Base-by-base conservation (phyloP, 2,888 invertebrate genomes). In the Syrista parreyssii region DNA sequence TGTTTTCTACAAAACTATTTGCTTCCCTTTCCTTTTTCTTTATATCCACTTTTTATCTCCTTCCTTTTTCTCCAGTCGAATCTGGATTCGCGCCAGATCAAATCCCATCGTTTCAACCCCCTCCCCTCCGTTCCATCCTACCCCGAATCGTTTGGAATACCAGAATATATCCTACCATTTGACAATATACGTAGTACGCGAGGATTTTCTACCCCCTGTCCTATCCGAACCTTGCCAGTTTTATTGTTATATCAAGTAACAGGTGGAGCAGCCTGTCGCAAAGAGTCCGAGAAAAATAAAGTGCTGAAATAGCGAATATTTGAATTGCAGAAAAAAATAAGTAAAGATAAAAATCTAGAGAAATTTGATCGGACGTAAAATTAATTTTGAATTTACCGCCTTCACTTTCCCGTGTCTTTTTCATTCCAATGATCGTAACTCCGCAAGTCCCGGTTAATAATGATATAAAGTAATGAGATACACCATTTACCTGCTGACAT, bases 361-460 rank as follows among this genome's bases (percentile, higher is more conserved):
- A 55, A 55, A 55, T 9, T 55, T 9, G 9, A 1, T 1, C 23
- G 2, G 55, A 9, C 55, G 9, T 55, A 23, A 40, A 40, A 40
- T 15, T 9, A 55, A 55, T 55, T 55, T 55, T 23, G 2, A 55
- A 55, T 23, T 23, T 55, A 2, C 23, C 55, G 9, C 23, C 2
- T 15, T 55, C 0, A 23, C 23, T 23, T 23, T 55, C 9, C 23
- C 6, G 9, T 2, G 9, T 2, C 55, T 55, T 9, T 55, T 55
- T 55, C 55, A 23, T 55, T 23, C 6, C 9, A 55, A 55, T 23
- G 81, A 77, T 83, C 81, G 85, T 85, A 85, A 85, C 81, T 86
- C 82, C 81, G 83, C 83, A 87, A 87, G 87, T 88, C 86, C 83
- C 82, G 81, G 82, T 84, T 86, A 86, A 88, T 83, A 84, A 23